Conservation (phyloP, 2,113 vertebrate genomes). For the Odocoileus virginianus region DNA sequence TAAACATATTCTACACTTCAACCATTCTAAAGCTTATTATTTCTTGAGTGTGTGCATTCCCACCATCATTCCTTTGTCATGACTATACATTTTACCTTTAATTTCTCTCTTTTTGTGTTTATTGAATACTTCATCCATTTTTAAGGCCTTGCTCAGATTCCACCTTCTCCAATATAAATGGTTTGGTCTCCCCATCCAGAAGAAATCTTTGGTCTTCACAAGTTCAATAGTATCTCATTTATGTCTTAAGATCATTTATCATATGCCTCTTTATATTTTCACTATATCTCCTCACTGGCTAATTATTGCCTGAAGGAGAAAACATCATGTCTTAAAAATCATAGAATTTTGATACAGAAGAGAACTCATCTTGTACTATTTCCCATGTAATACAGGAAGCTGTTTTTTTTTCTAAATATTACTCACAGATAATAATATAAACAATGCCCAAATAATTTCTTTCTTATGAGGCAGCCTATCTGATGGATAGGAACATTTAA, state of each 20-base stretch:
- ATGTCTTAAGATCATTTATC: background rate
- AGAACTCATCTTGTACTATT: background rate
- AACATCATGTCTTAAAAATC: background rate
- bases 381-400: background rate
- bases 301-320: slow-evolving; percentile 18
- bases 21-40: background rate
- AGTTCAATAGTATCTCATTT: background rate
- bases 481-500: background rate
- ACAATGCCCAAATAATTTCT: background rate
- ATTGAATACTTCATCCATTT: background rate
- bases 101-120: background rate
- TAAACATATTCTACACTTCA: background rate
- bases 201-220: background rate
- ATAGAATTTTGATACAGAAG: background rate
- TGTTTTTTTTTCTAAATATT: background rate
- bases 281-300: background rate
- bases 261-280: background rate
- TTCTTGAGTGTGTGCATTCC: background rate
- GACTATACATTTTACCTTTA: background rate
- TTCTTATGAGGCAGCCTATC: background rate
- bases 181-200: background rate
- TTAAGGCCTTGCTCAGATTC: background rate
- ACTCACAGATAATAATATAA: background rate
- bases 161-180: background rate
- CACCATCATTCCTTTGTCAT: background rate